These are phyloP conservation scores for Trachelus troglodyta DNA, from an alignment of 2,888 invertebrate species.

Conservation along the genomic window DNA sequence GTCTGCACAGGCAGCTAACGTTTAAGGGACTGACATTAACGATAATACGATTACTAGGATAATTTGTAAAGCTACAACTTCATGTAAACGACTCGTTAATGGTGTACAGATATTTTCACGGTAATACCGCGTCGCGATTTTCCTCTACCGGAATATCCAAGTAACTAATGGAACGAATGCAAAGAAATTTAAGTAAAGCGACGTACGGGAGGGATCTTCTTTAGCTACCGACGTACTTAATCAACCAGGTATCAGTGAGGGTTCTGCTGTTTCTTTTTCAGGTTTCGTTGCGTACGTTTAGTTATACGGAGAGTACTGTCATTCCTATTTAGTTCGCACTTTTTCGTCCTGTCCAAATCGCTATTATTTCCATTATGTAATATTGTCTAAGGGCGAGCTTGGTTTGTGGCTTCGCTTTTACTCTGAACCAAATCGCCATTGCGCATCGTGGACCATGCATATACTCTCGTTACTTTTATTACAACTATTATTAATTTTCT, in stretches of 20 bases:
- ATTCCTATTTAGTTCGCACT: neutral
- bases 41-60: conserved; percentile 10
- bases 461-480: neutral
- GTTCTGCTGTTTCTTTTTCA: neutral
- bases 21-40: conserved; percentile 31
- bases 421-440: neutral
- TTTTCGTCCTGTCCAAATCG: neutral
- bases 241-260: conserved; percentile 4
- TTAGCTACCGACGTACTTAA: conserved; percentile 49
- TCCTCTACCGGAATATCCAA: neutral
- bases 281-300: neutral
- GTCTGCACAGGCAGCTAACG: conserved; percentile 56
- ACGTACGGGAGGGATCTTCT: conserved; percentile 26
- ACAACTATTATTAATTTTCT: neutral
- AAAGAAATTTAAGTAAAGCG: neutral
- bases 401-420: neutral
- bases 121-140: neutral
- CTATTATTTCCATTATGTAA: neutral
- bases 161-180: neutral
- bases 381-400: neutral
- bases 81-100: neutral
- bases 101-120: neutral
- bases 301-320: neutral
- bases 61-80: conserved; percentile 6
- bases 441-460: conserved; percentile 14